These are phyloP conservation scores for Threskiornis aethiopicus DNA, from an alignment of 2,797 vertebrate genomes.

Conservation along the genomic window DNA sequence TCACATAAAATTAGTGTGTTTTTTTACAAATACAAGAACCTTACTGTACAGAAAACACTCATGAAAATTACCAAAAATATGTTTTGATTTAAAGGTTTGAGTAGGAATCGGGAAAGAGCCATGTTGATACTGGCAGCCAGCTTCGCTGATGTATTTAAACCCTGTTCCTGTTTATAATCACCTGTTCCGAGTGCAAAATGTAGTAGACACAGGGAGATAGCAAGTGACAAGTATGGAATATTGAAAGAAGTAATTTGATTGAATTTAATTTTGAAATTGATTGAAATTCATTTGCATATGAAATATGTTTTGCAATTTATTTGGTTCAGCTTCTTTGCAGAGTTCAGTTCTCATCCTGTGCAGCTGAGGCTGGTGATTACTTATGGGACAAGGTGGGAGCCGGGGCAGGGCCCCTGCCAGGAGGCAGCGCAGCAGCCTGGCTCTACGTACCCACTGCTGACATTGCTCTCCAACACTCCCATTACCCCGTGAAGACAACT, in stretches of 20 bases:
- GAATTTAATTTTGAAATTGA: conserved; percentile 16
- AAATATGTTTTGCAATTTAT: not conserved
- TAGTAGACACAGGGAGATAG: not conserved
- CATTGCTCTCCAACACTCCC: rapidly evolving
- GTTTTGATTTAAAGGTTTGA: not conserved
- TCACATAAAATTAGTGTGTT: not conserved
- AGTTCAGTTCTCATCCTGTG: not conserved
- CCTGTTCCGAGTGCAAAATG: not conserved
- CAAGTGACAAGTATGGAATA: conserved; percentile 23
- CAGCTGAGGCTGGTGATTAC: not conserved
- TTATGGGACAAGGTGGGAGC: rapidly evolving
- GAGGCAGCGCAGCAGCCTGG: rapidly evolving
- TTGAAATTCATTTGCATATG: conserved; percentile 37
- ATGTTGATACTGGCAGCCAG: not conserved
- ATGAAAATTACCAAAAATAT: not conserved
- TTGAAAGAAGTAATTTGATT: conserved; percentile 4
- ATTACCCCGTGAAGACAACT: rapidly evolving
- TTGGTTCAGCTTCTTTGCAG: not conserved
- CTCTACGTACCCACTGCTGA: rapidly evolving
- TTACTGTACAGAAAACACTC: not conserved
- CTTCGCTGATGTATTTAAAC: not conserved
- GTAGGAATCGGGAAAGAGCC: not conserved
- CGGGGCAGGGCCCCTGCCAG: not conserved
- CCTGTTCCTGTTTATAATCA: not conserved
- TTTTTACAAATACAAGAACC: not conserved